Evolutionary conservation across 2,888 invertebrate species (phyloP).

Genomic region (Ormyrus rosae): DNA sequence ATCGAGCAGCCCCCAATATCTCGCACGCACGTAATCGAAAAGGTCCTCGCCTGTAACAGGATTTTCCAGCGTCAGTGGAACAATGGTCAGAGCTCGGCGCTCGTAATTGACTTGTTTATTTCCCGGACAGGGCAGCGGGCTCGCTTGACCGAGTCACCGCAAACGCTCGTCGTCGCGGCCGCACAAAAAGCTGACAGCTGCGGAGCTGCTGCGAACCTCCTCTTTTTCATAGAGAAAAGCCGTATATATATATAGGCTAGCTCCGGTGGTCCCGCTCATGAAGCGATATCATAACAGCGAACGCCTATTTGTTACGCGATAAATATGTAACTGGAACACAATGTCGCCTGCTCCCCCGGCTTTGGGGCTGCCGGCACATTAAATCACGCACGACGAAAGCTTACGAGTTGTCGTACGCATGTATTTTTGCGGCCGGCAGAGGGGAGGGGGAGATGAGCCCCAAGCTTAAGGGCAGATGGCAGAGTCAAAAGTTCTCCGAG

Average conservation of each 20-base stretch:
- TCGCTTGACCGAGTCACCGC: slow-evolving; percentile 63
- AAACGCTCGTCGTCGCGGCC: slow-evolving; percentile 59
- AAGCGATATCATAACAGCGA: slow-evolving; percentile 73
- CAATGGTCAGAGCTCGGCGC: background rate
- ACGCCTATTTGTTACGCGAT: slow-evolving; percentile 69
- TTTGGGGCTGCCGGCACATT: slow-evolving; percentile 62
- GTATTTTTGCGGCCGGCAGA: background rate
- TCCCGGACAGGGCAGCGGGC: slow-evolving; percentile 47
- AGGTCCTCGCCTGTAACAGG: slow-evolving; percentile 6
- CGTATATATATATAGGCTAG: slow-evolving; percentile 65
- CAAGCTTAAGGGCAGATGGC: slow-evolving; percentile 68
- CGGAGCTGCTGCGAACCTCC: background rate
- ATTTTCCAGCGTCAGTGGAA: slow-evolving; percentile 38
- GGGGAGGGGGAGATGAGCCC: background rate
- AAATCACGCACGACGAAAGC: slow-evolving; percentile 65
- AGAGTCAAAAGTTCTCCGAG: slow-evolving; percentile 72
- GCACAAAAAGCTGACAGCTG: slow-evolving; percentile 56
- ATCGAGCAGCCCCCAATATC: too few relatives aligned
- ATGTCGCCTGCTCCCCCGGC: slow-evolving; percentile 4
- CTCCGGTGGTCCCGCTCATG: slow-evolving; percentile 61
- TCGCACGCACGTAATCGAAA: slow-evolving; percentile 36
- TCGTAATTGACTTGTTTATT: slow-evolving; percentile 67
- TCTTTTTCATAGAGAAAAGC: slow-evolving; percentile 52
- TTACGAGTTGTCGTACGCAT: background rate
- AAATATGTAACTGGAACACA: slow-evolving; percentile 75